Base-by-base conservation (phyloP, 1,140 invertebrate genomes). In the Mactra quadrangularis region DNA sequence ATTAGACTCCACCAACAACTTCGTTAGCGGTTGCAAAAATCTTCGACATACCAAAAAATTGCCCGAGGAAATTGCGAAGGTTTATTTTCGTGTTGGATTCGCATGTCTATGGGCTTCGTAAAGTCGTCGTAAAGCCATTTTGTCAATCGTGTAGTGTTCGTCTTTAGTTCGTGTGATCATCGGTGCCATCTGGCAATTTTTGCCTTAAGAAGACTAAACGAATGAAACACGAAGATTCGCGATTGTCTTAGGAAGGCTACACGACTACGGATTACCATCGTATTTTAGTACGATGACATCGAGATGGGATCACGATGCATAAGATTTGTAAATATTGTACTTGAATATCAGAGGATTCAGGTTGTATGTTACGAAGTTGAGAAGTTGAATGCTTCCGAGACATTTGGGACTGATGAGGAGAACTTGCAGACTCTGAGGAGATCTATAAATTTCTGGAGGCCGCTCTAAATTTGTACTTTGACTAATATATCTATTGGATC, bases 201-300 rank as follows among this genome's bases (percentile, higher is more conserved):
- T 33, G 35, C 53, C 64, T 71, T 53, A 81, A 29, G 74, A 85
- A 85, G 53, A 62, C 84, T 76, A 82, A 71, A 85, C 71, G 79
- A 83, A 83, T 66, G 38, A 79, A 86, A 86, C 85, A 86, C 68
- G 70, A 86, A 83, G 59, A 3, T 70, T 68, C 22, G 75, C 53
- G 76, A 83, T 81, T 74, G 75, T 76, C 29, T 77, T 52, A 60
- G 57, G 22, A 60, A 60, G 57, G 57, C 57, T 27, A 31, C 57
- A 60, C 57, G 6, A 41, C 38, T 41, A 41, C 38, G 57, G 13
- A 25, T 60, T 27, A 17, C 57, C 57, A 60, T 29, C 57, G 27
- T 60, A 33, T 60, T 60, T 27, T 41, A 41, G 6, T 7, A 41
- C 38, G 15, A 41, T 41, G 38, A 7, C 38, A 41, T 41, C 38